Conservation (phyloP, 1,140 invertebrate genomes). For the Tetramorium alpestre region DNA sequence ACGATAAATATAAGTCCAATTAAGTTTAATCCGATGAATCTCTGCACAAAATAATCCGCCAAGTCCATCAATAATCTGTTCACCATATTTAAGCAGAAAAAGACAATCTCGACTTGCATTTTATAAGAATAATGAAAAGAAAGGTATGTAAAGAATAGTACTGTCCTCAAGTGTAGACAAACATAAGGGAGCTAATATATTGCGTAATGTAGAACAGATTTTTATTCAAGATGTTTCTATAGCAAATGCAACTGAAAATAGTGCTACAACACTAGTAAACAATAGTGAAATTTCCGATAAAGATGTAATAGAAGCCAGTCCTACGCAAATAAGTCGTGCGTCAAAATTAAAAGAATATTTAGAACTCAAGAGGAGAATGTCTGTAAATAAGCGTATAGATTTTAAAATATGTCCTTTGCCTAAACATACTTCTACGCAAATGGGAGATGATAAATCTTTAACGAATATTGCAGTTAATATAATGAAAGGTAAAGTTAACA, state of each 20-base stretch:
- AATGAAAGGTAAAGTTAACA: not conserved
- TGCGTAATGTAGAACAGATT: not conserved
- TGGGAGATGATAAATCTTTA: not conserved
- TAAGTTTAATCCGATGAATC: too few species aligned
- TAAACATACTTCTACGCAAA: not conserved
- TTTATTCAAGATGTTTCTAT: not conserved
- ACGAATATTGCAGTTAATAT: not conserved
- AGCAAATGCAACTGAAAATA: not conserved
- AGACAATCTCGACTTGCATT: slow-evolving; percentile 71
- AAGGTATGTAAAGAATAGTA: too few species aligned
- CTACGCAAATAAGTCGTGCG: slow-evolving; percentile 12
- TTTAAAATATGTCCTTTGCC: not conserved
- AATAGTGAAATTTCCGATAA: not conserved
- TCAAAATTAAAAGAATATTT: not conserved
- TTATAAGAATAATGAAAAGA: slow-evolving; percentile 34
- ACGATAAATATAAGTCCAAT: too few species aligned
- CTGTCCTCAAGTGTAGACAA: not conserved
- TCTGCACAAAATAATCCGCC: too few species aligned
- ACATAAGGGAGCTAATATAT: not conserved
- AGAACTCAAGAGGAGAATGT: slow-evolving; percentile 24
- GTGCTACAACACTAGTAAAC: not conserved
- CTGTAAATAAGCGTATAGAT: not conserved
- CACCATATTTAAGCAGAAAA: too few species aligned
- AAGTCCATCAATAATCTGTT: too few species aligned
- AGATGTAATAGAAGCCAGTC: slow-evolving; percentile 60